Evolutionary conservation across 2,113 vertebrate species (phyloP), one percentile per base, ranked within the genome.

Genomic region (Tretioscincus oriximinensis): DNA sequence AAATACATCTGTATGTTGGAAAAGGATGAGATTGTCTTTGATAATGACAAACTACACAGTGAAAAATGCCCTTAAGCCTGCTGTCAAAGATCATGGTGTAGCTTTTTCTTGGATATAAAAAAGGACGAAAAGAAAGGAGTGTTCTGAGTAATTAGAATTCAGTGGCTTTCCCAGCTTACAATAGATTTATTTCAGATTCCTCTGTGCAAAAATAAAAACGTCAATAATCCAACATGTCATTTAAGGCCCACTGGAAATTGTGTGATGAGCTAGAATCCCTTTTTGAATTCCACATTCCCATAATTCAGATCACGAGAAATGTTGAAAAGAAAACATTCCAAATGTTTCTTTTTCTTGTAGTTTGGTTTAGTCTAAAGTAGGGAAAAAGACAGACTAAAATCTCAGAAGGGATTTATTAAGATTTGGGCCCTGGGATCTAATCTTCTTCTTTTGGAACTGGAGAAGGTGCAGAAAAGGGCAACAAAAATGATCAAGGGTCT

Each of bases 181-280:
- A 80, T 45, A 78, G 26, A 65, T 65, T 73, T 81, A 75, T 79
- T 70, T 67, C 64, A 75, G 68, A 75, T 67, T 68, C 72, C 64
- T 67, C 35, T 67, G 79, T 81, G 63, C 66, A 68, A 58, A 68
- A 58, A 74, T 75, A 75, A 81, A 41, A 41, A 41, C 35, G 35
- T 72, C 72, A 68, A 81, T 72, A 60, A 58, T 67, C 69, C 28
- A 66, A 72, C 83, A 77, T 84, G 67, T 78, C 67, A 60, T 18
- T 49, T 7, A 74, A 73, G 41, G 12, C 35, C n/a, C n/a, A 65
- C 21, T 69, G 64, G 78, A 83, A 77, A 83, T 54, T 67, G 20
- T n/a, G 51, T 63, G 45, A 29, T 28, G 45, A 51, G 28, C 16
- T 60, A 9, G 31, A 41, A 47, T 58, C 64, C 74, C 61, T 61